Base-by-base conservation (phyloP, 2,888 invertebrate species). In the Pristionchus mayeri region DNA sequence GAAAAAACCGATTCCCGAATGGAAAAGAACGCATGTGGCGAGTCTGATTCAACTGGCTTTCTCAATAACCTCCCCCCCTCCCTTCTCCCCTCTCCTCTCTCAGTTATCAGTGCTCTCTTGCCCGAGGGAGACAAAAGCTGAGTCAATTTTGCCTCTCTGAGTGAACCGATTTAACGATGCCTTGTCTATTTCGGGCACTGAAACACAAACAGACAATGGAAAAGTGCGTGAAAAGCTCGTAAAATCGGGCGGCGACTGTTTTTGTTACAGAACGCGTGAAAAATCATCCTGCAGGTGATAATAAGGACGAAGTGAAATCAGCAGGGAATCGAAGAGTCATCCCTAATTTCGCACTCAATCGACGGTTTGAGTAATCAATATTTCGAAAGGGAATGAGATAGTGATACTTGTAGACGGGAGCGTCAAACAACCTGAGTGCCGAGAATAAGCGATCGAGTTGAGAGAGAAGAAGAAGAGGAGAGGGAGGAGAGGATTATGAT, bases 151-250 rank as follows among this genome's bases (percentile, higher is more conserved):
- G n/a, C 30, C 13, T 16, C n/a, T 18, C 50, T 44, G 48, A 44
- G 76, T 78, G 50, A 50, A 50, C 76, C 76, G 30, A 78, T 78
- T 78, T 78, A 50, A 50, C 30, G 76, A 78, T 78, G 50, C 30
- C 30, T 48, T 50, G 21, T 48, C 76, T 50, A 78, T 50, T 50
- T 50, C 21, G 50, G 76, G 76, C 76, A 21, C 75, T 2, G 24
- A 75, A 48, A 75, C 48, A 78, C 30, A 50, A 21, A 78, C 34
- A 78, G 18, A 78, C n/a, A 78, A 27, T 37, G 44, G 34, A 76
- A 52, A 76, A 50, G 50, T 50, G 48, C 48, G 50, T 48, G 50
- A 52, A 76, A 76, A 50, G 76, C 76, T 76, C 50, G 48, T 52
- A 21, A 76, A 76, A 30, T 9, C 0, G 50, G 76, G 75, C 40